A percentile compares a stretch with the other conserved stretches of the same genome.
Conservation (phyloP, 2,797 vertebrate species). For the Enteromius viviparus region DNA sequence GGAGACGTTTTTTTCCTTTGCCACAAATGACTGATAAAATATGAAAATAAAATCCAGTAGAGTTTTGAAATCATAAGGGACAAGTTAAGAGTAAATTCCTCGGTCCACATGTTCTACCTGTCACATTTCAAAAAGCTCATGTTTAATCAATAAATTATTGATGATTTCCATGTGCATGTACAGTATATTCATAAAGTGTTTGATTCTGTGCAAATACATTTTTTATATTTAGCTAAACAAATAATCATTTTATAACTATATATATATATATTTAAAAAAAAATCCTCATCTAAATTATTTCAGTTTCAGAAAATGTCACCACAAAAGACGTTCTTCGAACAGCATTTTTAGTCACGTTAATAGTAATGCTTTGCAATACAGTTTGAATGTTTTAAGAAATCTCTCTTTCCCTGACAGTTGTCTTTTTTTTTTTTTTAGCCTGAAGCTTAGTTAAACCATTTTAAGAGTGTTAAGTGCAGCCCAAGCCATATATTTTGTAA, state of each 20-base stretch:
- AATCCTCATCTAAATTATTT: too few relatives aligned
- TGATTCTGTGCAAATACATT: too few relatives aligned
- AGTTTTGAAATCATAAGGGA: slow-evolving; percentile 1
- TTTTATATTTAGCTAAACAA: neutral
- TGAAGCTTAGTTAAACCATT: neutral
- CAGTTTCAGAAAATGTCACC: too few relatives aligned
- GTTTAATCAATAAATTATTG: neutral
- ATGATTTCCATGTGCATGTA: neutral
- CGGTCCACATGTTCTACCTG: neutral
- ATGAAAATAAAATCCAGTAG: slow-evolving; percentile 1
- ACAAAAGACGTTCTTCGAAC: neutral
- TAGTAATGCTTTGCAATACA: neutral
- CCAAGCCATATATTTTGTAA: neutral
- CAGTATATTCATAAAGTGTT: neutral
- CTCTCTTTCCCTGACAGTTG: neutral
- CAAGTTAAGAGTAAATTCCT: neutral
- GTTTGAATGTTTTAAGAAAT: slow-evolving; percentile 6
- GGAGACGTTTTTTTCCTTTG: neutral
- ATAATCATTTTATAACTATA: neutral
- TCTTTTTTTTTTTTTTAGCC: neutral
- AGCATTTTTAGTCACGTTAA: neutral
- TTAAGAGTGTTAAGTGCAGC: neutral
- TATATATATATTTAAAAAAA: neutral
- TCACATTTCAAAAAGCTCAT: neutral
- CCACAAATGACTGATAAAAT: neutral